A percentile compares a stretch with the other conserved stretches of the same genome.
These are phyloP conservation scores for Natator depressus DNA, from an alignment of 2,113 vertebrate species.

Conservation along the genomic window DNA sequence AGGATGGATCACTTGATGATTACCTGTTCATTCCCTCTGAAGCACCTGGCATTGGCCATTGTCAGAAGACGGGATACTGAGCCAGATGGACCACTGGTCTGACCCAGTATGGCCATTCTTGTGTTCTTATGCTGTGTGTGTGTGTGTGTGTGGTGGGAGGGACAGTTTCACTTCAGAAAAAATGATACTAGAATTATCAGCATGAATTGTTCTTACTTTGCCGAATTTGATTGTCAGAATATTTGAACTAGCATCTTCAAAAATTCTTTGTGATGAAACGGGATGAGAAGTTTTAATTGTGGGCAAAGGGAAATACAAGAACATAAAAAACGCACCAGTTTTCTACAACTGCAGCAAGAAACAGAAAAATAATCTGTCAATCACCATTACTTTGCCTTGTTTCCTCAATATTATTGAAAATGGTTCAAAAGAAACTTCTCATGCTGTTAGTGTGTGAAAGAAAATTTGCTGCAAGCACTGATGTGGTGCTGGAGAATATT, in stretches of 20 bases:
- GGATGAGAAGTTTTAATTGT: neutral
- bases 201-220: neutral
- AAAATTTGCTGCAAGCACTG: neutral
- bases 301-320: neutral
- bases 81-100: too few species aligned
- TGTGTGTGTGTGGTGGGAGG: neutral
- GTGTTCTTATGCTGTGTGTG: neutral
- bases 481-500: neutral
- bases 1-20: too few species aligned
- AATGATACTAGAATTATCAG: neutral
- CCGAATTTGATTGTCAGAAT: neutral
- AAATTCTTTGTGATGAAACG: neutral
- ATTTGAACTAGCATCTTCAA: neutral
- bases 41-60: too few species aligned
- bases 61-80: too few species aligned
- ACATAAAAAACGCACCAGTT: neutral
- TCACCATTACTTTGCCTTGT: neutral
- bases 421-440: constrained; percentile 6
- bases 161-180: neutral
- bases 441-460: neutral
- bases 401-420: constrained; percentile 1
- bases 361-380: neutral
- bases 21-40: too few species aligned
- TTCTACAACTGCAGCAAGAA: neutral
- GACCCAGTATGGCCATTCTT: too few species aligned